Conservation (phyloP, 2,113 vertebrate genomes). For the Nymphicus hollandicus region DNA sequence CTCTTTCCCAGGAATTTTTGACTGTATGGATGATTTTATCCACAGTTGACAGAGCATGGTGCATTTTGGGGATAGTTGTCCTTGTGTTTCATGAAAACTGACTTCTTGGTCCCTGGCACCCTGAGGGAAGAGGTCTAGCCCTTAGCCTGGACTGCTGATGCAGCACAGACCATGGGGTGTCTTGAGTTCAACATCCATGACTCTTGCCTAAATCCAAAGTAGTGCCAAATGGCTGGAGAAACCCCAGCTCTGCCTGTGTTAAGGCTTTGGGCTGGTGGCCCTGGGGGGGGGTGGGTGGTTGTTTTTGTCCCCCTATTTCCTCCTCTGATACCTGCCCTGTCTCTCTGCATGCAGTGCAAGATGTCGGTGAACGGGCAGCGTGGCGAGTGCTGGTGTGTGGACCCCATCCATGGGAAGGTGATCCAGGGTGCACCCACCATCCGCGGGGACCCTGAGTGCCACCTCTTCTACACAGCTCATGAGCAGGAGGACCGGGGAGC, state of each 20-base stretch:
- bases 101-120: background rate
- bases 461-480: conserved; percentile 81
- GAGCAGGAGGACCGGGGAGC: conserved; percentile 81
- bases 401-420: conserved; percentile 87
- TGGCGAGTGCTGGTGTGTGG: conserved; percentile 96
- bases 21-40: background rate
- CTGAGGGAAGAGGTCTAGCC: background rate
- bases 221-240: background rate
- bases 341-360: conserved; percentile 84
- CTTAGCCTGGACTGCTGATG: background rate
- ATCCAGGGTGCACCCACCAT: conserved; percentile 85
- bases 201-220: background rate
- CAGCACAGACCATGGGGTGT: background rate
- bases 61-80: background rate
- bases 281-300: background rate
- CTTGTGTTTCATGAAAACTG: background rate
- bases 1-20: background rate
- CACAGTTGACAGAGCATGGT: background rate
- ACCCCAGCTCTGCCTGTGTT: background rate
- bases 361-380: conserved; percentile 94
- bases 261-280: background rate
- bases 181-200: background rate
- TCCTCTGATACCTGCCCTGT: background rate
- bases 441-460: conserved; percentile 92
- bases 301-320: background rate